Conservation (phyloP, 2,888 invertebrate genomes). For the Xylocampa areola region DNA sequence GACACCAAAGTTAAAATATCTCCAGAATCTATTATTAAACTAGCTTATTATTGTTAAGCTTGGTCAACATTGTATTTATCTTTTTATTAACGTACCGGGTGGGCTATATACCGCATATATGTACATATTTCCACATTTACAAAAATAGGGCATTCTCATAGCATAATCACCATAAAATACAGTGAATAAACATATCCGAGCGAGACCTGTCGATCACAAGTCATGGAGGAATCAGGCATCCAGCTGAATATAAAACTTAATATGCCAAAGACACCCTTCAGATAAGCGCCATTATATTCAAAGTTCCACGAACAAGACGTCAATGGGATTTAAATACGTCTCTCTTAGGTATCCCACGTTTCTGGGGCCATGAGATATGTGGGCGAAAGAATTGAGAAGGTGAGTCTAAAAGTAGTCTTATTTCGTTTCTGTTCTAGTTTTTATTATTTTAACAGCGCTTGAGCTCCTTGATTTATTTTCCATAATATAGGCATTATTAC, state of each 20-base stretch:
- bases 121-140: slow-evolving; percentile 6
- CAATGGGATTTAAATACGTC: slow-evolving; percentile 84
- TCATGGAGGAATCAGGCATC: slow-evolving; percentile 49
- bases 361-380: slow-evolving; percentile 64
- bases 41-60: neutral
- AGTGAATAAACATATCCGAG: slow-evolving; percentile 53
- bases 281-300: slow-evolving; percentile 79
- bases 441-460: neutral
- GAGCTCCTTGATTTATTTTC: no score
- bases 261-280: slow-evolving; percentile 63
- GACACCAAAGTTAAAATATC: no score
- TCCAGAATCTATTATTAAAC: no score
- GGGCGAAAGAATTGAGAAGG: slow-evolving; percentile 8
- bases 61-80: slow-evolving; percentile 17
- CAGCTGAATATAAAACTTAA: slow-evolving; percentile 60
- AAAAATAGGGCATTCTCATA: slow-evolving; percentile 43
- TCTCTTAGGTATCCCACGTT: slow-evolving; percentile 67
- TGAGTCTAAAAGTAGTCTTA: neutral
- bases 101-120: slow-evolving; percentile 25
- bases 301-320: slow-evolving; percentile 79
- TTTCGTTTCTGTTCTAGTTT: neutral
- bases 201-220: slow-evolving; percentile 52
- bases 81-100: slow-evolving; percentile 23
- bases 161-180: slow-evolving; percentile 50
- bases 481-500: no score